Percentiles rank a stretch among this genome's conserved stretches.
Evolutionary conservation across 2,797 vertebrate species (phyloP).

Genomic region (Enteromius paludinosus): DNA sequence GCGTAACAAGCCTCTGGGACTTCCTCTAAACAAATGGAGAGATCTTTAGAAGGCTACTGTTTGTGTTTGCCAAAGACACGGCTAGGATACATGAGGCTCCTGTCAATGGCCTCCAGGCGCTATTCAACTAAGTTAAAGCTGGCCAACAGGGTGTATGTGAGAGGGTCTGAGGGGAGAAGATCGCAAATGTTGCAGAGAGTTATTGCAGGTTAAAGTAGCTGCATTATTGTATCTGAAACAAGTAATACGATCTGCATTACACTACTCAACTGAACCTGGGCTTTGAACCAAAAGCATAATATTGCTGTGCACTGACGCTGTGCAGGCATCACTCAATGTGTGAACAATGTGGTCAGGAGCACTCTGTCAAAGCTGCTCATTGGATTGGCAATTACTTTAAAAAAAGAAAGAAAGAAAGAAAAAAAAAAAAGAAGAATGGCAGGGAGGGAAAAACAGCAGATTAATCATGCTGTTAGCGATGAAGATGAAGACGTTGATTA

Average conservation of each 20-base stretch:
- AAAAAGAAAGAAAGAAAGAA: slow-evolving; percentile 30
- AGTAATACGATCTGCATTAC: slow-evolving; percentile 23
- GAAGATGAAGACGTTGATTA: slow-evolving; percentile 65
- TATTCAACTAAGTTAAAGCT: slow-evolving; percentile 38
- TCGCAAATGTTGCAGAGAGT: slow-evolving; percentile 35
- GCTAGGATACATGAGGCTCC: slow-evolving; percentile 53
- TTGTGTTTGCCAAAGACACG: slow-evolving; percentile 56
- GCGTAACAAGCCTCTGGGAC: slow-evolving; percentile 53
- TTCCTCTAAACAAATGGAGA: slow-evolving; percentile 57
- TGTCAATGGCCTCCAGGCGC: slow-evolving; percentile 44
- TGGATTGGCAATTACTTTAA: slow-evolving; percentile 52
- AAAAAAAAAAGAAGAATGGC: slow-evolving; percentile 14
- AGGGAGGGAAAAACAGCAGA: slow-evolving; percentile 37
- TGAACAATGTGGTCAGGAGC: slow-evolving; percentile 55
- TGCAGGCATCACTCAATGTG: slow-evolving; percentile 53
- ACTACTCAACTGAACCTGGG: slow-evolving; percentile 34
- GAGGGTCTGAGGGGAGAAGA: background rate
- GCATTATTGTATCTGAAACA: slow-evolving; percentile 34
- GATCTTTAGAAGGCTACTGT: slow-evolving; percentile 59
- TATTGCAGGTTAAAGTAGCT: slow-evolving; percentile 39
- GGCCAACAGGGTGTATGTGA: slow-evolving; percentile 24
- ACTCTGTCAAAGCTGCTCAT: slow-evolving; percentile 49
- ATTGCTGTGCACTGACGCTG: slow-evolving; percentile 43
- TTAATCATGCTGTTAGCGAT: slow-evolving; percentile 55
- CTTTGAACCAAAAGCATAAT: slow-evolving; percentile 39